These are phyloP conservation scores for Brachypteracias leptosomus DNA, from an alignment of 2,113 vertebrate species.

Conservation along the genomic window DNA sequence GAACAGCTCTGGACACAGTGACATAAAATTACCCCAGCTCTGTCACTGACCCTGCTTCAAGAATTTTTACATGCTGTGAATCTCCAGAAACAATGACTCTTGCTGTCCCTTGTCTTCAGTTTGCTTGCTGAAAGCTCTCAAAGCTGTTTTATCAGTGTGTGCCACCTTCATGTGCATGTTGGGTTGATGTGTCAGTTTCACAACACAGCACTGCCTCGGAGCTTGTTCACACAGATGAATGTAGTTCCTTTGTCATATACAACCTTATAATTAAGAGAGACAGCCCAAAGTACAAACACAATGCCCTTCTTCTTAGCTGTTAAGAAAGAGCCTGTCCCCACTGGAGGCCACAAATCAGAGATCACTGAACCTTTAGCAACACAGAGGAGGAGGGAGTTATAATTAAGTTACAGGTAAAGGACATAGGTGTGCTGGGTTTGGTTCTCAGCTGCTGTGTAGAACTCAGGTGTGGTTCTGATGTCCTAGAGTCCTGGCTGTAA, in stretches of 20 bases:
- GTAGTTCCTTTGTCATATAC: not conserved
- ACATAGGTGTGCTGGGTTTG: not conserved
- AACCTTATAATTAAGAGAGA: slow-evolving; percentile 46
- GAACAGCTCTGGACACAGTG: not conserved
- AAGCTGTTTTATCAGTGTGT: not conserved
- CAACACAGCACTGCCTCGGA: not conserved
- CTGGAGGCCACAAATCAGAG: not conserved
- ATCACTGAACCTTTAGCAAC: not conserved
- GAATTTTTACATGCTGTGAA: not conserved
- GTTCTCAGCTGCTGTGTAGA: not conserved
- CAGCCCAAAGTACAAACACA: not conserved
- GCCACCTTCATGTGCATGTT: not conserved
- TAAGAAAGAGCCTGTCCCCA: not conserved
- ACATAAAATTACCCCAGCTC: not conserved
- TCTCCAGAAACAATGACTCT: not conserved
- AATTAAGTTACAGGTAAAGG: not conserved
- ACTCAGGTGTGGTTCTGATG: not conserved
- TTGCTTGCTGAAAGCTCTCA: not conserved
- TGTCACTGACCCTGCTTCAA: not conserved
- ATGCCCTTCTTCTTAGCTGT: not conserved
- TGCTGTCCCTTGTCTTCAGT: not conserved
- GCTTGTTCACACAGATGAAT: not conserved
- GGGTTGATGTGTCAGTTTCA: not conserved
- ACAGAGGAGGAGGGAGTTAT: not conserved
- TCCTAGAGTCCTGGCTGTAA: not conserved